Evolutionary conservation across 2,888 invertebrate species (phyloP), one percentile per base, ranked within the genome.

Genomic region (Mellilla xanthometata): DNA sequence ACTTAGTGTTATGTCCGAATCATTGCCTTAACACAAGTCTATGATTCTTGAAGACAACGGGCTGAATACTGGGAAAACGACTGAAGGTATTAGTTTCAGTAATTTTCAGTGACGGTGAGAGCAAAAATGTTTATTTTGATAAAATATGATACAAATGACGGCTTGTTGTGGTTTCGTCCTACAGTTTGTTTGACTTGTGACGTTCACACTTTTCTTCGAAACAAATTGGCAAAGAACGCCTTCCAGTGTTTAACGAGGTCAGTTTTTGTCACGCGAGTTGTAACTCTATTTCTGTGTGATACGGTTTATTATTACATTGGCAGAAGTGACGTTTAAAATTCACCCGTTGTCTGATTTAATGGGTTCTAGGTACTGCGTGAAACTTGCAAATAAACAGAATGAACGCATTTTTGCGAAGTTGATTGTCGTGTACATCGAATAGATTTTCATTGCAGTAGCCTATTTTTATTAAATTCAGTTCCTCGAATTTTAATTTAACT

Each of bases 331-430:
- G 60, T 65, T 76, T 73, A 56, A 65, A 66, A 80, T 77, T 78
- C 80, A 62, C 56, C 49, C 43, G 64, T 58, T 62, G 74, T 72
- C 54, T 50, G 62, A 61, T 60, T 71, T 68, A 65, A 75, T 65
- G 67, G 51, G 60, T 76, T 76, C 78, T 71, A 69, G 64, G 78
- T 74, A 76, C 65, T 68, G 60, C 62, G 66, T 62, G 70, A 62
- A 65, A 60, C 57, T 62, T 49, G 53, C 48, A 53, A 60, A 63
- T 64, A 67, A 73, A 69, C 63, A 73, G 6, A 68, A 66, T 56
- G 51, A 45, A 57, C 39, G 47, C 54, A 8, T 9, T 3, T 19
- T 32, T 33, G 12, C 1, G 10, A n/a, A n/a, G n/a, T n/a, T n/a
- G n/a, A n/a, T n/a, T n/a, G n/a, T n/a, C n/a, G n/a, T n/a, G n/a